Evolutionary conservation across 2,113 vertebrate genomes (phyloP).

Genomic region (Lota lota): DNA sequence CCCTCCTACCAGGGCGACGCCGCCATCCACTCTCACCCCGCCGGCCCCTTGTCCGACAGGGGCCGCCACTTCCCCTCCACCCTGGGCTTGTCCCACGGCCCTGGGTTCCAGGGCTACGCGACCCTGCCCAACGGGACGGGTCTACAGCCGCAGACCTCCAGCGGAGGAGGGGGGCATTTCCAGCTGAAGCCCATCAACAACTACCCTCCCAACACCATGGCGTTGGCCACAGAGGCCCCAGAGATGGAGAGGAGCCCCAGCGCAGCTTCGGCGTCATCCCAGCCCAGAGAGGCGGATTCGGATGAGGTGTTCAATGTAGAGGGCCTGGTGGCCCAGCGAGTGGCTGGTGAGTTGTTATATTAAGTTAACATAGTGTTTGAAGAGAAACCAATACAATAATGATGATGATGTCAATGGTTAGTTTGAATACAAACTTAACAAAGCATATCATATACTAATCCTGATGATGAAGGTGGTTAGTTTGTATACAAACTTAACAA

Average conservation of each 20-base stretch:
- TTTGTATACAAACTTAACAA: too few relatives aligned
- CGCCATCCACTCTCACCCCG: constrained; percentile 33
- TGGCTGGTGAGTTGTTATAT: constrained; percentile 83
- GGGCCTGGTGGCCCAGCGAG: constrained; percentile 91
- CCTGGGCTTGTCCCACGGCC: constrained; percentile 30
- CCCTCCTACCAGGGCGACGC: constrained; percentile 63
- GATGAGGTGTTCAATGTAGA: constrained; percentile 86
- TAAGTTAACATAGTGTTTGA: background rate
- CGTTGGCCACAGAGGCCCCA: constrained; percentile 46
- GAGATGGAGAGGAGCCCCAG: constrained; percentile 48
- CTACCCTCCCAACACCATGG: constrained; percentile 57
- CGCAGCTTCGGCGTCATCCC: constrained; percentile 67
- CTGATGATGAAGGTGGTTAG: too few relatives aligned
- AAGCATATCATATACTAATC: too few relatives aligned
- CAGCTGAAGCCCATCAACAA: constrained; percentile 65
- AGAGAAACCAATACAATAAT: too few relatives aligned
- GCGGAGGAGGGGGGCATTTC: constrained; percentile 46
- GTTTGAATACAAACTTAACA: too few relatives aligned
- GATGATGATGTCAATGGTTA: too few relatives aligned
- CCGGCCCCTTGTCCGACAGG: constrained; percentile 29
- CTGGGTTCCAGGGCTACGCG: constrained; percentile 46
- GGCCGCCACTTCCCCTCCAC: constrained; percentile 20
- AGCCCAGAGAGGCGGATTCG: constrained; percentile 72
- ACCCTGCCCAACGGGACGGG: constrained; percentile 49
- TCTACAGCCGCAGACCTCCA: constrained; percentile 35